phyloP scores from a whole-genome alignment of 2,797 vertebrate species.

The Erithacus rubecula region DNA sequence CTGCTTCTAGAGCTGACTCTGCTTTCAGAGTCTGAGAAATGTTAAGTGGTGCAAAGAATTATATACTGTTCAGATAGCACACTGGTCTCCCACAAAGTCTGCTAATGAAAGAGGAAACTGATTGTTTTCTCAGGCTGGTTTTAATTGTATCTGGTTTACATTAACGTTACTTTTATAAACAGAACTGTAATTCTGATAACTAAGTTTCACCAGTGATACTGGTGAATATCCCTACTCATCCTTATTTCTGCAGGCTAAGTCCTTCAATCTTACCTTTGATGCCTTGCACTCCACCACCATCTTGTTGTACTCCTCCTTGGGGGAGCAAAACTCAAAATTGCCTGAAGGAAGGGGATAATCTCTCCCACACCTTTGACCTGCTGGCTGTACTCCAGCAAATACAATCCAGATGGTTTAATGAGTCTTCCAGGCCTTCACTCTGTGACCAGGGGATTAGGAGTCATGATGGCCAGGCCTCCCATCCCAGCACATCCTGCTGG shows the following conservation, averaged over 20 bases:
- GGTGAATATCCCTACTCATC: neutral
- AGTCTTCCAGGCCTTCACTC: neutral
- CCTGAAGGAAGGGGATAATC: neutral
- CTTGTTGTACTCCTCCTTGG: neutral
- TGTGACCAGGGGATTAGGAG: neutral
- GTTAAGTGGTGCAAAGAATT: neutral
- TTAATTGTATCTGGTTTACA: neutral
- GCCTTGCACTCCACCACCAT: neutral
- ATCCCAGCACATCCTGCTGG: neutral
- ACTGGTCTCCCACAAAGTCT: neutral
- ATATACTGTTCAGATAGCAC: neutral
- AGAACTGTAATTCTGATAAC: neutral
- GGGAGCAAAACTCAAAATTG: neutral
- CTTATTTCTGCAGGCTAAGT: neutral
- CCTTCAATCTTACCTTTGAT: neutral
- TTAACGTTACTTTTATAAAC: neutral
- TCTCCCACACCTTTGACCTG: neutral
- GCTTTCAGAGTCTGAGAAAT: neutral
- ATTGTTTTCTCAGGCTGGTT: neutral
- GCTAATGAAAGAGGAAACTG: neutral
- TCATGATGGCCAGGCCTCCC: neutral
- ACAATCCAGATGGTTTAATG: neutral
- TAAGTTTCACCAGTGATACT: neutral
- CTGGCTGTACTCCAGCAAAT: neutral
- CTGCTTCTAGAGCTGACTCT: neutral